Percentiles rank a stretch among this genome's conserved stretches.
phyloP scores from a whole-genome alignment of 2,888 invertebrate genomes.

The Xanthia togata region DNA sequence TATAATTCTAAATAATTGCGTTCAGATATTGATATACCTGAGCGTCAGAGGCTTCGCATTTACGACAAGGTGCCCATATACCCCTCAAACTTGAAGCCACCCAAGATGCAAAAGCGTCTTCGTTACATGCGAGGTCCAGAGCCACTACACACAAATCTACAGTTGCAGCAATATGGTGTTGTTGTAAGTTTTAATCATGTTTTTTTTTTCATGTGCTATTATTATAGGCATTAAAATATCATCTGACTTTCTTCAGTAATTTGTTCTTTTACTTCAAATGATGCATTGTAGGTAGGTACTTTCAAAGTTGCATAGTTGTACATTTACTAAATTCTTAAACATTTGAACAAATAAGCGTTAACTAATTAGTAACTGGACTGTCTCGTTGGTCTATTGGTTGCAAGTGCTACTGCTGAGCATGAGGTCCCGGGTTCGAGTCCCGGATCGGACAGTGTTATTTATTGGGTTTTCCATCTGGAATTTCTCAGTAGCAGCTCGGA shows the following conservation, averaged over 20 bases:
- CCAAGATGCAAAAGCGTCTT: slow-evolving; percentile 96
- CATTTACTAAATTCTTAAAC: neutral
- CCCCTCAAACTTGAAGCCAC: slow-evolving; percentile 92
- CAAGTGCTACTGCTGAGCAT: too few relatives aligned
- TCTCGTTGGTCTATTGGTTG: too few relatives aligned
- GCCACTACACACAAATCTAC: slow-evolving; percentile 94
- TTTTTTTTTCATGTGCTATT: slow-evolving; percentile 2
- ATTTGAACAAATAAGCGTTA: neutral
- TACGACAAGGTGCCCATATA: slow-evolving; percentile 94
- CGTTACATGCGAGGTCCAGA: slow-evolving; percentile 98
- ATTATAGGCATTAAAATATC: neutral
- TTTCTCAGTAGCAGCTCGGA: too few relatives aligned
- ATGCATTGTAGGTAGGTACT: neutral
- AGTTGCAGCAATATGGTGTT: slow-evolving; percentile 98
- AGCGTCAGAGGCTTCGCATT: slow-evolving; percentile 92
- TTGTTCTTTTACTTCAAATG: neutral
- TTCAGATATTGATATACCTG: slow-evolving; percentile 93
- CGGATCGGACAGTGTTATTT: too few relatives aligned
- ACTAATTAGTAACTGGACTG: neutral
- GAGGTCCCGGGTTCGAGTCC: too few relatives aligned
- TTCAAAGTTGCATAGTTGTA: neutral
- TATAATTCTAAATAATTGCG: neutral
- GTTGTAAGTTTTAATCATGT: slow-evolving; percentile 91
- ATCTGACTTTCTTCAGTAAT: neutral
- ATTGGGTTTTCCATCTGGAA: too few relatives aligned